Evolutionary conservation across 2,797 vertebrate species (phyloP), one percentile per base, ranked within the genome.

Genomic region (Poeciliopsis turneri): DNA sequence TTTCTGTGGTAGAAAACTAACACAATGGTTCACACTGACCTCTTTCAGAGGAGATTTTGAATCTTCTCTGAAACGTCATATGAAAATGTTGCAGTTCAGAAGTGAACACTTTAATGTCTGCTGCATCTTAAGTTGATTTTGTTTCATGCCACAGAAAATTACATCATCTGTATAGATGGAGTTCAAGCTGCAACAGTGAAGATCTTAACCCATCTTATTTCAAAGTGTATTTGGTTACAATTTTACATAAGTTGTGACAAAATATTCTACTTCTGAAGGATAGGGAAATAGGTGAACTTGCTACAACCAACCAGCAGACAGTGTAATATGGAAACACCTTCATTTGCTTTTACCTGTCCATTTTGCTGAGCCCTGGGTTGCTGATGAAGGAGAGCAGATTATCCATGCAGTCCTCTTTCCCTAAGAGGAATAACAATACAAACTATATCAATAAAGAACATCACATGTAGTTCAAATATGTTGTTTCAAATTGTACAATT

Each of bases 311-410:
- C 28, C 43, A 75, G 25, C 20, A 15, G 20, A 25, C 25, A 39
- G 41, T 47, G 33, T 2, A 64, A 66, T 36, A 47, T 39, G 18
- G 41, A 12, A 75, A 53, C 3, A 45, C 16, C 1, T 30, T 5
- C 57, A 10, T 70, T 73, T 68, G 49, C 57, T 85, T 91, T 89
- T 78, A 93, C 92, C 78, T 25, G 7, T 88, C 88, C 92, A 93
- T 94, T 76, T 78, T 88, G 72, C 36, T 55, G 2, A 16, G 2
- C 82, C 28, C 43, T 16, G 46, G 13, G 16, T 20, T 73, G 46
- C 68, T 73, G 41, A 69, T 70, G 51, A 70, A 75, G 68, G n/a
- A 73, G n/a, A 71, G 70, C 57, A 25, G 78, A 76, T 76, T 79
- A 30, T 76, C 45, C 76, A 51, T 73, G 80, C 57, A 76, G 16